phyloP scores from a whole-genome alignment of 2,888 invertebrate genomes.

The Galeruca laticollis region DNA sequence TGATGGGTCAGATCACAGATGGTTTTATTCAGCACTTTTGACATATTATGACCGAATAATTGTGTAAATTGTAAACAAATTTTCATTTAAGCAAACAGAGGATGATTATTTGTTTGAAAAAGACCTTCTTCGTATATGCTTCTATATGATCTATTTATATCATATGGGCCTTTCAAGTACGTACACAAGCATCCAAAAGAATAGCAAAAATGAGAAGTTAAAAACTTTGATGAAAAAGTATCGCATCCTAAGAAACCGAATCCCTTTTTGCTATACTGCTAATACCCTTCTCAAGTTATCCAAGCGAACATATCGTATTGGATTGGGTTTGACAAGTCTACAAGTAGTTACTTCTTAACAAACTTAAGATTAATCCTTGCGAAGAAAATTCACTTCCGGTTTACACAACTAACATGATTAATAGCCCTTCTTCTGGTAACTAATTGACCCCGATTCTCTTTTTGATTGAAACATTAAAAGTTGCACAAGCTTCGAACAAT shows the following conservation, averaged over 20 bases:
- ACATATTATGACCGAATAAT: too few species aligned
- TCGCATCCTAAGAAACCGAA: not conserved
- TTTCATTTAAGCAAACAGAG: too few species aligned
- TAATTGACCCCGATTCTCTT: constrained; percentile 44
- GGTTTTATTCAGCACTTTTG: too few species aligned
- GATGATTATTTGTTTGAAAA: too few species aligned
- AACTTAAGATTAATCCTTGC: constrained; percentile 42
- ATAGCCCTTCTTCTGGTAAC: constrained; percentile 35
- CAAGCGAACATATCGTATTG: constrained; percentile 23
- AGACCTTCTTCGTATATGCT: too few species aligned
- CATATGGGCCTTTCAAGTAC: too few species aligned
- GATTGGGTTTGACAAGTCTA: constrained; percentile 42
- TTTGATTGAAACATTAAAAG: constrained; percentile 36
- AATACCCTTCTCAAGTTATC: constrained; percentile 25
- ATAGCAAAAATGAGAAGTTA: not conserved
- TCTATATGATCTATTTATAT: too few species aligned
- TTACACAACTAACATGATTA: constrained; percentile 41
- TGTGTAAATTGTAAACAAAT: too few species aligned
- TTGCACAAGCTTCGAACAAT: constrained; percentile 16
- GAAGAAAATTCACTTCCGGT: constrained; percentile 27
- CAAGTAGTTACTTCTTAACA: constrained; percentile 32
- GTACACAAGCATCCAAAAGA: not conserved
- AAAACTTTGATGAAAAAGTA: constrained; percentile 1
- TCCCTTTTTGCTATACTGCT: constrained; percentile 12
- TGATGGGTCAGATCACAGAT: too few species aligned